Base-by-base conservation (phyloP, 2,797 vertebrate genomes). In the Brotula barbata region DNA sequence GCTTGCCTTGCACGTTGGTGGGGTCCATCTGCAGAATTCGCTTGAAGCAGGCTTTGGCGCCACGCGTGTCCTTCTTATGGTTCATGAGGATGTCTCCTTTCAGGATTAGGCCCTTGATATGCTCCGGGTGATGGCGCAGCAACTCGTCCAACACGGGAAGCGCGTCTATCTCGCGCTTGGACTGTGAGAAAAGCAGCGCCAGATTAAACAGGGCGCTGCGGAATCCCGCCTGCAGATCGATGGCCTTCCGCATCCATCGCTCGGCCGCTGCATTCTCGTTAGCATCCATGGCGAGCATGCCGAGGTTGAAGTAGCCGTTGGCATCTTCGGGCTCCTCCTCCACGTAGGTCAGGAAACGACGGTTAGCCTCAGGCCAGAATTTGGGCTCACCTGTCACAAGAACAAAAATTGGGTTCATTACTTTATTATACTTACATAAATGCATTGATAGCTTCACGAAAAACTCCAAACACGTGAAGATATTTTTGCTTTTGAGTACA, bases 1-100 rank as follows among this genome's bases (percentile, higher is more conserved):
- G 97, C 75, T 97, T 98, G 22, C 95, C 96, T 80, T 99, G 97
- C n/a, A 99, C 94, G 2, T 99, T 98, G 61, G 72, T 89, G 56
- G 96, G 97, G 83, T 99, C 96, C 80, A 95, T 90, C 64, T 85
- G 81, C 56, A 99, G 57, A 74, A 99, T 98, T 61, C 90, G 94
- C 84, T 98, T 89, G 64, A 99, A 99, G 86, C 96, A 98, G 31
- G 56, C 83, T 58, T 95, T 97, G 13, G 97, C 97, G 3, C 96
- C 97, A 1, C 11, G 62, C 0, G 96, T 97, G 90, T 99, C 97
- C 77, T 97, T 98, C 73, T 93, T 95, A 73, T 98, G 96, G 89
- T 99, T 99, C 97, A 99, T 98, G 52, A 99, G 92, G 81, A 99
- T 98, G 85, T 99, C 97, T 2, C 97, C 97, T 80, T 98, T 98